Base-by-base conservation (phyloP, 2,888 invertebrate species). In the Gasteruption jaculator region DNA sequence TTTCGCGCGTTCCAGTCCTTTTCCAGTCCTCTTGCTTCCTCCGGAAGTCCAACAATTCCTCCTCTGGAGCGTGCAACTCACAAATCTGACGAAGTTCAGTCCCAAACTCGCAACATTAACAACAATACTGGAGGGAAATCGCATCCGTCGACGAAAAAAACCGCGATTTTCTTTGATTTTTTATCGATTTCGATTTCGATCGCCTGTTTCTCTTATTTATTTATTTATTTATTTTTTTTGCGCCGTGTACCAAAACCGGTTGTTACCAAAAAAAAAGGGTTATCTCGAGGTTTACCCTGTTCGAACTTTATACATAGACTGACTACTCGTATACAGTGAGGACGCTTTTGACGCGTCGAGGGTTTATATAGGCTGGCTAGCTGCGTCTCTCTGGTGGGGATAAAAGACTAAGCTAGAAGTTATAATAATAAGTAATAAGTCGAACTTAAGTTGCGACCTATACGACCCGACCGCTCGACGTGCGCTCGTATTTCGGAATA, bases 351-450 rank as follows among this genome's bases (percentile, higher is more conserved):
- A 57, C 52, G 53, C 58, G 58, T 50, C 59, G 55, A 52, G 60
- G 57, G 65, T 60, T 66, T 67, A 67, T 67, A 67, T 67, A 67
- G 64, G 58, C 58, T 56, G 64, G 60, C 57, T 60, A 63, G 57
- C 56, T 44, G 58, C 18, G 51, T 42, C 43, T 43, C 46, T 45
- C 41, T 50, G 53, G 58, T 54, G 56, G 57, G 58, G 53, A 38
- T 29, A 30, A 10, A 21, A 49, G 55, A 53, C 57, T 52, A 53
- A 53, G 53, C 57, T 58, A 59, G 56, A 57, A 60, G 54, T 61
- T 58, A 53, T 55, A 60, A 60, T 59, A 57, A 60, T 52, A 50
- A 53, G 53, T 56, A 49, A 55, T 56, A 56, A 56, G 48, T 56
- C 47, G 46, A 56, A 57, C 48, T 51, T 48, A 52, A 56, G 49